Percentiles rank a stretch among this genome's conserved stretches.
Evolutionary conservation across 2,113 vertebrate genomes (phyloP).

Genomic region (Cyanoramphus novaezelandiae): DNA sequence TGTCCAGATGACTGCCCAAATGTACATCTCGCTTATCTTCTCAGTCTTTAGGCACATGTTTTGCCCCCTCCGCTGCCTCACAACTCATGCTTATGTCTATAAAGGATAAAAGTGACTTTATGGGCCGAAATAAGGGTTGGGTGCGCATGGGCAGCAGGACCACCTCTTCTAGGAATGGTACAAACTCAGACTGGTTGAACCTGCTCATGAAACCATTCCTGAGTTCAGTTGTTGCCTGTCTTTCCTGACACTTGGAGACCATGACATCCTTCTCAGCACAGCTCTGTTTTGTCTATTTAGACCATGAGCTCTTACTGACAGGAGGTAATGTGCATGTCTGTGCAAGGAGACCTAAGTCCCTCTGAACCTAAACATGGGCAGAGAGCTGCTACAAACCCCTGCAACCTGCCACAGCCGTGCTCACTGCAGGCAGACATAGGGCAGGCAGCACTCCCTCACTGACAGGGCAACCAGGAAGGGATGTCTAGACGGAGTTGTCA

Average conservation of each 20-base stretch:
- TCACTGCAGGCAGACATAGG: neutral
- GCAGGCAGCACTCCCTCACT: neutral
- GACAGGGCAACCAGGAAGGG: neutral
- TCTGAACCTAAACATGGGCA: neutral
- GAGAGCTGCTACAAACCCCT: neutral
- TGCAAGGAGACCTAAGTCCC: neutral
- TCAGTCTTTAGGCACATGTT: neutral
- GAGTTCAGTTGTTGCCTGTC: neutral
- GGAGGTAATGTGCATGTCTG: neutral
- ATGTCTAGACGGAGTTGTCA: fast-evolving
- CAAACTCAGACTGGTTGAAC: neutral
- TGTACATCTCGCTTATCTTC: neutral
- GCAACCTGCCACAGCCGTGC: neutral
- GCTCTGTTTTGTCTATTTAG: neutral
- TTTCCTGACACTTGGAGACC: neutral
- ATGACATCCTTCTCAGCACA: neutral
- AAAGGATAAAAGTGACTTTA: neutral
- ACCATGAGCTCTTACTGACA: fast-evolving
- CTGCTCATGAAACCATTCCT: neutral
- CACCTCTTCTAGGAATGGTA: neutral
- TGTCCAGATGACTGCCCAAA: neutral
- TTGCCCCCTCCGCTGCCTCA: neutral
- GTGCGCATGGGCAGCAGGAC: neutral
- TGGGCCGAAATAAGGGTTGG: neutral
- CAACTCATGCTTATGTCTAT: fast-evolving